Evolutionary conservation across 1,140 invertebrate genomes (phyloP).

Genomic region (Drosophila tsacasi): DNA sequence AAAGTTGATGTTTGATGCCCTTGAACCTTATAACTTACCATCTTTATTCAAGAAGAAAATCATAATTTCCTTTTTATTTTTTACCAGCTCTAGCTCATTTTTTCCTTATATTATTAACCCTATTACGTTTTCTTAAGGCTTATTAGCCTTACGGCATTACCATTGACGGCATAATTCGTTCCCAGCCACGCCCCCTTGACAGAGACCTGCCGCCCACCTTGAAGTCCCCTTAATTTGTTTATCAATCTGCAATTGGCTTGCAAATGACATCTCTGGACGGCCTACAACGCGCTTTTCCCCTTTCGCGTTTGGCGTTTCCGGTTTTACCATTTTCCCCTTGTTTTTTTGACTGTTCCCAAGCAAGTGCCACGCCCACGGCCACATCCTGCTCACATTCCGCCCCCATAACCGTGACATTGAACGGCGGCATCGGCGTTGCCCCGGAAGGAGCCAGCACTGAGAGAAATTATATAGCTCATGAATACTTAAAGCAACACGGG

Average conservation of each 20-base stretch:
- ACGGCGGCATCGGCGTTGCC: slow-evolving; percentile 6
- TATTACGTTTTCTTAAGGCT: background rate
- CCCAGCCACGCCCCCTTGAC: slow-evolving; percentile 30
- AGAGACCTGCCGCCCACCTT: slow-evolving; percentile 7
- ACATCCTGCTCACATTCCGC: slow-evolving; percentile 15
- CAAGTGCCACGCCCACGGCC: slow-evolving; percentile 65
- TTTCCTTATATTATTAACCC: background rate
- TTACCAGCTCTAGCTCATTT: background rate
- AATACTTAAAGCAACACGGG: background rate
- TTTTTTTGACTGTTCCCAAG: slow-evolving; percentile 21
- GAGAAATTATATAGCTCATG: background rate
- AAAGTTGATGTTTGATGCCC: no score
- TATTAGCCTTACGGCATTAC: background rate
- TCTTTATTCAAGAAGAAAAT: no score
- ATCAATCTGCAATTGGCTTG: slow-evolving; percentile 69
- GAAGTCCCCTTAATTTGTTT: slow-evolving; percentile 43
- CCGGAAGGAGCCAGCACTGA: slow-evolving; percentile 7
- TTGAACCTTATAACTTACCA: no score
- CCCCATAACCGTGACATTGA: slow-evolving; percentile 46
- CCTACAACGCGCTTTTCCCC: slow-evolving; percentile 6
- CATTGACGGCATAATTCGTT: slow-evolving; percentile 19
- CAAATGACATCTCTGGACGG: slow-evolving; percentile 59
- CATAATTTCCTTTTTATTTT: no score
- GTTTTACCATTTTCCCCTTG: slow-evolving; percentile 25
- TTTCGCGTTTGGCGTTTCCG: slow-evolving; percentile 8